Evolutionary conservation across 1,140 invertebrate species (phyloP).

Genomic region (Lepidurus packardi): DNA sequence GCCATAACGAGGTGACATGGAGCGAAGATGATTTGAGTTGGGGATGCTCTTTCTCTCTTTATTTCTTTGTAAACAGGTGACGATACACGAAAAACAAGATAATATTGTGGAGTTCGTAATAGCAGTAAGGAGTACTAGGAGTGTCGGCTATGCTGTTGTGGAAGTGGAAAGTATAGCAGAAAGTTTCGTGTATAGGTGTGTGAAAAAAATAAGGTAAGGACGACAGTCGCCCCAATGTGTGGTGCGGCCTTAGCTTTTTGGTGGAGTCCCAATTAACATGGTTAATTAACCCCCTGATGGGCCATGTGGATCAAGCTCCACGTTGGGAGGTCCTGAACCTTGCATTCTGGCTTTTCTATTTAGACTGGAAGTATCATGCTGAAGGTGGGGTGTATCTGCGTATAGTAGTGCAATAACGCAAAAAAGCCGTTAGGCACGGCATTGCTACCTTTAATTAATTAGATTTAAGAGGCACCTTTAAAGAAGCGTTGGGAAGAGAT

Average conservation of each 20-base stretch:
- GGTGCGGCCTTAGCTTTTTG: not conserved
- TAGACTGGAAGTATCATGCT: not conserved
- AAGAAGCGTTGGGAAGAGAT: not conserved
- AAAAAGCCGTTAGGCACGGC: not conserved
- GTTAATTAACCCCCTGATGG: conserved; percentile 14
- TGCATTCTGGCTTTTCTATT: not conserved
- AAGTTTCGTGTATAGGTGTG: not conserved
- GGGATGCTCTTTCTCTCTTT: not conserved
- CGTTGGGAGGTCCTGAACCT: conserved; percentile 7
- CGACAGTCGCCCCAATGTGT: not conserved
- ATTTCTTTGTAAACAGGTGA: not conserved
- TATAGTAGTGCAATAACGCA: not conserved
- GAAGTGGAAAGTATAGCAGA: not conserved
- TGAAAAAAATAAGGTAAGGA: not conserved
- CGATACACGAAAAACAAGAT: not conserved
- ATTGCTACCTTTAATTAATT: conserved; percentile 19
- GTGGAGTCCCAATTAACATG: not conserved
- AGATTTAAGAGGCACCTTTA: conserved; percentile 18
- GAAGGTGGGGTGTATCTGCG: not conserved
- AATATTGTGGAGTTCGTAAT: not conserved
- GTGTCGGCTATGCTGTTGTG: not conserved
- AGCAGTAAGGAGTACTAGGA: not conserved
- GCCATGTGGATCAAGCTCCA: conserved; percentile 18
- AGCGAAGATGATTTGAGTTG: conserved; percentile 2
- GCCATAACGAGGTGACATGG: conserved; percentile 13